A percentile compares a stretch with the other conserved stretches of the same genome.
Conservation (phyloP, 1,140 invertebrate genomes). For the Diprion similis region DNA sequence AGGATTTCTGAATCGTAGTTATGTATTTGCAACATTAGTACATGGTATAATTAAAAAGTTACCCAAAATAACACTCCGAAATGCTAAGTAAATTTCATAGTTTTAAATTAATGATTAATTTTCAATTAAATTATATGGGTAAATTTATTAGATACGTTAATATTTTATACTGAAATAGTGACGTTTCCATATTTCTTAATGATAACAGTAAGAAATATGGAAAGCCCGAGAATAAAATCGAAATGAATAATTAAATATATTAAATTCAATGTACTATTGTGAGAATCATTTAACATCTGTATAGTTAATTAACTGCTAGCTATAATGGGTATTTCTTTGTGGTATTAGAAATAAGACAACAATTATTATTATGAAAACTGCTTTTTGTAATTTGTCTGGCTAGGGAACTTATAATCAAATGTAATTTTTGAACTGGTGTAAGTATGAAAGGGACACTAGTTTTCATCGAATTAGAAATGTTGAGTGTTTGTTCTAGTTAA, state of each 20-base stretch:
- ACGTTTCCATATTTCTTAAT: neutral
- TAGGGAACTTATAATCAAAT: no score
- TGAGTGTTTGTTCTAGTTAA: neutral
- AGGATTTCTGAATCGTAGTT: no score
- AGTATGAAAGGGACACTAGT: neutral
- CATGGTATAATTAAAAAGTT: no score
- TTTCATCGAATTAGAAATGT: neutral
- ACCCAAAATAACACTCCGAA: no score
- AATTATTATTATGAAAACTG: no score
- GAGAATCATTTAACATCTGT: neutral
- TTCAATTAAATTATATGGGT: no score
- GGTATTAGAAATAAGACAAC: neutral
- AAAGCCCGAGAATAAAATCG: neutral
- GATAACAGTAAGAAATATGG: neutral
- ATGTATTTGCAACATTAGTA: no score
- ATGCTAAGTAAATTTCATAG: no score
- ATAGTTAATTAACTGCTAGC: neutral
- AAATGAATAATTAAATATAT: neutral
- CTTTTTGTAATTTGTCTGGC: no score
- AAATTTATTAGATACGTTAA: no score
- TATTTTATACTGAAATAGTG: no score
- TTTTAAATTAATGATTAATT: no score
- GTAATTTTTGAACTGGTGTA: neutral
- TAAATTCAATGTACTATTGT: neutral
- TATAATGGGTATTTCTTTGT: neutral